phyloP scores from a whole-genome alignment of 1,140 invertebrate genomes.

The Matsumurasca onukii region DNA sequence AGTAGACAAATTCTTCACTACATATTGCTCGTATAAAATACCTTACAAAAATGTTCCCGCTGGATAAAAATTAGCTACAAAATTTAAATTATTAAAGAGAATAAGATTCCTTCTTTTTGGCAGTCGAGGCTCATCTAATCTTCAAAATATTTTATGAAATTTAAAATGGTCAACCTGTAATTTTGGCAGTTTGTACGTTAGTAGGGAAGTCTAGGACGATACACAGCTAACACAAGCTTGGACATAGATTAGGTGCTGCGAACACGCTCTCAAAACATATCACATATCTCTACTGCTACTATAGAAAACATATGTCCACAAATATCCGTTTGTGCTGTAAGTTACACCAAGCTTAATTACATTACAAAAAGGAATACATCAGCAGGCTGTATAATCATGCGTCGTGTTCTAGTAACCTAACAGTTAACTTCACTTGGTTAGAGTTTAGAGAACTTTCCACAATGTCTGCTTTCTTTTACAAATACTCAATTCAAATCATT shows the following conservation, averaged over 20 bases:
- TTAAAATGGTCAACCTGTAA: background rate
- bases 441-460: background rate
- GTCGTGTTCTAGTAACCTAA: background rate
- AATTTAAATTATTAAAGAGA: background rate
- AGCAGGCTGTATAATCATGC: background rate
- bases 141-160: background rate
- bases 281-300: background rate
- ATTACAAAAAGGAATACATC: background rate
- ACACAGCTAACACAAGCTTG: background rate
- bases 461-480: background rate
- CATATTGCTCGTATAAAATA: constrained; percentile 17
- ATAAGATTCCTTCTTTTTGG: constrained; percentile 2
- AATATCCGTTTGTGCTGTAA: background rate
- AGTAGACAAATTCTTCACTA: background rate
- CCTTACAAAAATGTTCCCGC: constrained; percentile 1
- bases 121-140: background rate
- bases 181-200: background rate
- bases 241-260: background rate
- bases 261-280: background rate
- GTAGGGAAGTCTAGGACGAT: background rate
- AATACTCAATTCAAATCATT: background rate
- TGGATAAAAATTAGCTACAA: background rate
- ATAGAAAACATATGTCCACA: background rate
- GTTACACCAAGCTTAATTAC: background rate
- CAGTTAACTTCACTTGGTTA: background rate